Percentiles rank a stretch among this genome's conserved stretches.
Conservation (phyloP, 2,113 vertebrate genomes). For the Vicugna pacos region DNA sequence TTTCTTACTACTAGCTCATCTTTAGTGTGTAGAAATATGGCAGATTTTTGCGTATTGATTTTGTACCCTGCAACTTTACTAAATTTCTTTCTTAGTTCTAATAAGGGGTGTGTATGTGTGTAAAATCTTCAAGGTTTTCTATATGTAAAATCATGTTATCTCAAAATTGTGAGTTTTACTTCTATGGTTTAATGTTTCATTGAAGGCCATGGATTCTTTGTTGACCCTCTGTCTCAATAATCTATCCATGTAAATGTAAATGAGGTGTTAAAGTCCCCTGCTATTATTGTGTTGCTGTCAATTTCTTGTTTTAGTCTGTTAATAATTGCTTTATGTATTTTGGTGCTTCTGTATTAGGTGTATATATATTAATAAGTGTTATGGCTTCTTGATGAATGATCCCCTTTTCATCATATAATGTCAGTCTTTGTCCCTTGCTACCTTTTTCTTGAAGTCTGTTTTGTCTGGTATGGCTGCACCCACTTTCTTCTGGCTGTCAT, state of each 20-base stretch:
- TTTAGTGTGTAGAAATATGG: too few species aligned
- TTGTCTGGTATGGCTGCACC: neutral
- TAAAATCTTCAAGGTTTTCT: too few species aligned
- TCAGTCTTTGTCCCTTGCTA: neutral
- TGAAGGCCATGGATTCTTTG: neutral
- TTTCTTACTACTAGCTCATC: too few species aligned
- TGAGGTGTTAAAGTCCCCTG: neutral
- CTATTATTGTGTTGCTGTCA: neutral
- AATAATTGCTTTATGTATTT: neutral
- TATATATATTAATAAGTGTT: neutral
- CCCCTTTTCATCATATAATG: neutral
- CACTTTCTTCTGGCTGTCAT: neutral
- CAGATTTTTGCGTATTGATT: too few species aligned
- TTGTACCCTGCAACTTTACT: too few species aligned
- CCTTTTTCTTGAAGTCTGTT: neutral
- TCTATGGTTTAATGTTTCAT: neutral
- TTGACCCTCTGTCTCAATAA: neutral
- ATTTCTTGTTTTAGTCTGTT: neutral
- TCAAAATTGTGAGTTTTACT: too few species aligned
- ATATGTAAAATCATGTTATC: too few species aligned
- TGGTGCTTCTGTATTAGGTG: neutral
- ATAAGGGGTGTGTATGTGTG: too few species aligned
- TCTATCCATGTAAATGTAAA: neutral
- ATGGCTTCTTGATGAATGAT: neutral
- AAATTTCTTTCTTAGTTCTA: too few species aligned